These are phyloP conservation scores for Ceratotherium simum DNA, from an alignment of 2,113 vertebrate species.

Conservation along the genomic window DNA sequence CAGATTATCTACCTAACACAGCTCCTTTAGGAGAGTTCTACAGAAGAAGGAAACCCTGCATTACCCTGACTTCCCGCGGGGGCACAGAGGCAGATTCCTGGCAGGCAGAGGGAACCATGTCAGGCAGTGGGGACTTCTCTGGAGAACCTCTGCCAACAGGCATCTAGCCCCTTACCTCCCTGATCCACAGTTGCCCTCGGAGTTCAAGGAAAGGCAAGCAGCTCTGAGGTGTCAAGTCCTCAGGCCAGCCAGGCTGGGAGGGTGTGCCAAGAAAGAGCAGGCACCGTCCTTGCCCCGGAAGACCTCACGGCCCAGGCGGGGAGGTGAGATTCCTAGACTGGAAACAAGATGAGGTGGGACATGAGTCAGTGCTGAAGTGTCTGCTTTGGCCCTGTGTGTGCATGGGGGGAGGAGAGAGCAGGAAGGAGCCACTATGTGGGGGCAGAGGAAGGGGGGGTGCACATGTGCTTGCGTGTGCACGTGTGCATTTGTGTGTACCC, in stretches of 20 bases:
- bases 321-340: conserved; percentile 48
- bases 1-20: not conserved
- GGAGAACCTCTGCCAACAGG: not conserved
- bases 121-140: not conserved
- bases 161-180: not conserved
- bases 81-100: not conserved
- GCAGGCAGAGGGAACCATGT: not conserved
- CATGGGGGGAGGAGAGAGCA: not conserved
- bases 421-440: conserved; percentile 12
- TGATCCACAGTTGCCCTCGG: not conserved
- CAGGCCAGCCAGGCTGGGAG: not conserved
- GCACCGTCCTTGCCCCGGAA: not conserved
- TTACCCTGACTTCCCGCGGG: not conserved
- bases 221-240: not conserved
- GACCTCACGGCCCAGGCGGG: not conserved
- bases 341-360: conserved; percentile 59
- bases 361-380: conserved; percentile 30
- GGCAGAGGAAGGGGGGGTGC: not conserved
- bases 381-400: conserved; percentile 6
- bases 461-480: not conserved
- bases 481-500: not conserved
- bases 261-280: not conserved
- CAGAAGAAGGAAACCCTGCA: not conserved
- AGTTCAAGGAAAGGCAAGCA: not conserved
- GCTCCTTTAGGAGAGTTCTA: not conserved